Conservation (phyloP, 1,140 invertebrate species). For the Drosophila pseudoananassae region DNA sequence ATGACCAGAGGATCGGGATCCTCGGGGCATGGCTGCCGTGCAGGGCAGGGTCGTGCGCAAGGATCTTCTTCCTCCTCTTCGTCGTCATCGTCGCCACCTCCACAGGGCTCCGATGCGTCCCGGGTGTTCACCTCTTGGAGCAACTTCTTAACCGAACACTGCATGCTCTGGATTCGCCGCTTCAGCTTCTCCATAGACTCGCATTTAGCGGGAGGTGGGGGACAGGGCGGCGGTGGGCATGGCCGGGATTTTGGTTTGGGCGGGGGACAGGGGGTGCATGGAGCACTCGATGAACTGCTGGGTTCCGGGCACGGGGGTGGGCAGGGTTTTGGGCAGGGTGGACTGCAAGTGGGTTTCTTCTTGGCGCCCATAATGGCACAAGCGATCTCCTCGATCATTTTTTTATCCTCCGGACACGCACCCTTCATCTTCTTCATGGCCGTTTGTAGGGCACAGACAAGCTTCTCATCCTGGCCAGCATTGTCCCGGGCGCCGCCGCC, state of each 20-base stretch:
- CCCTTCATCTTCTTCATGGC: constrained; percentile 78
- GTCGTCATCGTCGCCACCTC: constrained; percentile 23
- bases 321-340: constrained; percentile 26
- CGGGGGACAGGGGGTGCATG: constrained; percentile 8
- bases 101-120: constrained; percentile 30
- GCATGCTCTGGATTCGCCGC: constrained; percentile 67
- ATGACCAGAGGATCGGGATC: constrained; percentile 70
- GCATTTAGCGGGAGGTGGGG: constrained; percentile 21
- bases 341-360: constrained; percentile 47
- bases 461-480: constrained; percentile 56
- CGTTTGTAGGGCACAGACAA: constrained; percentile 61
- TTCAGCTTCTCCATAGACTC: constrained; percentile 73
- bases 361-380: constrained; percentile 56
- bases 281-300: neutral
- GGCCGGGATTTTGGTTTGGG: constrained; percentile 24
- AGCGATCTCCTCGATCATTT: constrained; percentile 74
- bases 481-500: constrained; percentile 13
- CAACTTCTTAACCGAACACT: constrained; percentile 65
- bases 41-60: neutral
- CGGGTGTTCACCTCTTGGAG: constrained; percentile 65
- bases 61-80: constrained; percentile 17
- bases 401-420: constrained; percentile 74
- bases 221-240: neutral
- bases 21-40: constrained; percentile 48
- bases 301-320: neutral